These are phyloP conservation scores for Ferdinandea cuprea DNA, from an alignment of 2,888 invertebrate genomes.

Conservation along the genomic window DNA sequence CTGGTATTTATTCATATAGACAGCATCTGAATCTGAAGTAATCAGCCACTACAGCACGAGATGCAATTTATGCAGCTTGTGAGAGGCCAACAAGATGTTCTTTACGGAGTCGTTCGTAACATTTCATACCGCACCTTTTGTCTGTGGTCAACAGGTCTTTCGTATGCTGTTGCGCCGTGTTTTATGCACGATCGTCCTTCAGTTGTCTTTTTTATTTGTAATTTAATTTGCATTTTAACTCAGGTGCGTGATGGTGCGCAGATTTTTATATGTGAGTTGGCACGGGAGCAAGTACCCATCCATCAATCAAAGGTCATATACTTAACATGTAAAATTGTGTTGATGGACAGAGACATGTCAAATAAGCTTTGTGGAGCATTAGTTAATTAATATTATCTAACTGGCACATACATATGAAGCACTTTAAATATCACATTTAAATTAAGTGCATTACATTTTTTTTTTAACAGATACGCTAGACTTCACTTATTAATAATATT, in stretches of 20 bases:
- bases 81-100: conserved; percentile 43
- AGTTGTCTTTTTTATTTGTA: neutral
- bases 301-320: conserved; percentile 37
- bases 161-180: conserved; percentile 20
- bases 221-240: conserved; percentile 38
- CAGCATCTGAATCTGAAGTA: conserved; percentile 48
- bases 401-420: no score
- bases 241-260: conserved; percentile 25
- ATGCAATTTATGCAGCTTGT: conserved; percentile 63
- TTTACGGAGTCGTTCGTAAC: conserved; percentile 33
- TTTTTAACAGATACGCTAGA: no score
- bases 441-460: no score
- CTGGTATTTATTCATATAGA: conserved; percentile 20
- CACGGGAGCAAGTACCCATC: conserved; percentile 10
- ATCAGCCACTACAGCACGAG: conserved; percentile 43
- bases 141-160: conserved; percentile 22
- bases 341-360: neutral
- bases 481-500: neutral
- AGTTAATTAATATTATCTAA: neutral
- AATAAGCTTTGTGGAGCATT: conserved; percentile 27
- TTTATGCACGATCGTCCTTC: conserved; percentile 39
- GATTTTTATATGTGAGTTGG: conserved; percentile 16
- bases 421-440: no score
- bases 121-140: conserved; percentile 29
- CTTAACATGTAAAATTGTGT: conserved; percentile 18